A percentile compares a stretch with the other conserved stretches of the same genome.
These are phyloP conservation scores for Pitangus sulphuratus DNA, from an alignment of 2,797 vertebrate species.

Conservation along the genomic window DNA sequence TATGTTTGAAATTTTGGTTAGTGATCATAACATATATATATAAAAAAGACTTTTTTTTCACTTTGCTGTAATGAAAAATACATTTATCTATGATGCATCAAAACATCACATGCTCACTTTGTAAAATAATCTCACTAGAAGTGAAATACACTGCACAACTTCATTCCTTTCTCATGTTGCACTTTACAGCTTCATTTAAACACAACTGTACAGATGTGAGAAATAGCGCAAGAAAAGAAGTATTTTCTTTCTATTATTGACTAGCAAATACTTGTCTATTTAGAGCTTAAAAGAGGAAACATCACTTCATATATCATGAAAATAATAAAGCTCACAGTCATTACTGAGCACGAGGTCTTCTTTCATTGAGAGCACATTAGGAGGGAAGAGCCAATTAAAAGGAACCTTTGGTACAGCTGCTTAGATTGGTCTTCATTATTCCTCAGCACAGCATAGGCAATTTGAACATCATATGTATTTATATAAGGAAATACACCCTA, in stretches of 20 bases:
- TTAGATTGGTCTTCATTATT: slow-evolving; percentile 30
- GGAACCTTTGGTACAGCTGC: slow-evolving; percentile 34
- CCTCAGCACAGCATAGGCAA: background rate
- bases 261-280: background rate
- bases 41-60: background rate
- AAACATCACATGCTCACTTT: background rate
- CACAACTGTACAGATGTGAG: background rate
- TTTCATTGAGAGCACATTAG: slow-evolving; percentile 15
- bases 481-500: background rate
- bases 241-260: background rate
- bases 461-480: background rate
- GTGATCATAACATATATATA: fast-evolving
- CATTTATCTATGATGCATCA: background rate
- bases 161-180: background rate
- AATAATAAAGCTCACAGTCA: slow-evolving; percentile 8
- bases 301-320: background rate
- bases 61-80: background rate
- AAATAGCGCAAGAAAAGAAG: background rate
- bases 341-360: background rate
- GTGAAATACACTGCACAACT: background rate
- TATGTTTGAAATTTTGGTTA: background rate
- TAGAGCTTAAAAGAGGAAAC: background rate
- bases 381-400: slow-evolving; percentile 55
- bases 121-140: background rate
- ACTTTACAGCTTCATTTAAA: background rate